phyloP scores from a whole-genome alignment of 2,113 vertebrate genomes.

The Serilophus lunatus region DNA sequence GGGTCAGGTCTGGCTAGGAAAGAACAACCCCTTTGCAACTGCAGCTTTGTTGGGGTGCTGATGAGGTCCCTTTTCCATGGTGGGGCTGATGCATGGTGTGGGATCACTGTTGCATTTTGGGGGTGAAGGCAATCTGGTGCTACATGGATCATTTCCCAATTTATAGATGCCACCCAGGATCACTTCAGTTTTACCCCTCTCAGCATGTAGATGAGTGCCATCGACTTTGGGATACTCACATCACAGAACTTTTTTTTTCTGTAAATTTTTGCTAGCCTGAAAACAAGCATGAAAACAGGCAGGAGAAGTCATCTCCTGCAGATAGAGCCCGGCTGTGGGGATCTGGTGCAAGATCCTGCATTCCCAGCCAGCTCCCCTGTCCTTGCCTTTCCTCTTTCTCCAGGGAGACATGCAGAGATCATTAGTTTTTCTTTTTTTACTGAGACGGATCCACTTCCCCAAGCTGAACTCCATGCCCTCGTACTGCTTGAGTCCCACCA shows the following conservation, averaged over 20 bases:
- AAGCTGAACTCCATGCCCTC: not conserved
- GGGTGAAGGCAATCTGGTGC: not conserved
- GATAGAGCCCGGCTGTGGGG: not conserved
- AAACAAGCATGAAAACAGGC: not conserved
- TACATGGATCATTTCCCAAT: not conserved
- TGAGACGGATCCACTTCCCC: not conserved
- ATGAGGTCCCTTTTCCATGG: rapidly evolving
- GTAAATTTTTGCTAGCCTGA: not conserved
- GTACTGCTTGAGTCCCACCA: rapidly evolving
- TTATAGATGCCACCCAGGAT: not conserved
- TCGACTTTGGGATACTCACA: not conserved
- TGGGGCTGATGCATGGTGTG: not conserved
- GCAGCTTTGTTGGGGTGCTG: not conserved
- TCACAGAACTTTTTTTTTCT: not conserved
- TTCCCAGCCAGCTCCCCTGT: not conserved
- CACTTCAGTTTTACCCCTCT: not conserved
- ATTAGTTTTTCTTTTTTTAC: not conserved
- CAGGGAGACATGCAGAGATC: not conserved
- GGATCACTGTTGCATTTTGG: rapidly evolving
- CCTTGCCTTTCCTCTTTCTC: not conserved
- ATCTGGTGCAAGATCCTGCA: rapidly evolving
- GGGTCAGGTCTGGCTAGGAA: not conserved
- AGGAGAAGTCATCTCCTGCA: not conserved
- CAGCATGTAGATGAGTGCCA: not conserved
- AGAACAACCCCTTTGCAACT: not conserved